Evolutionary conservation across 2,113 vertebrate genomes (phyloP).

Genomic region (Takifugu bimaculatus): DNA sequence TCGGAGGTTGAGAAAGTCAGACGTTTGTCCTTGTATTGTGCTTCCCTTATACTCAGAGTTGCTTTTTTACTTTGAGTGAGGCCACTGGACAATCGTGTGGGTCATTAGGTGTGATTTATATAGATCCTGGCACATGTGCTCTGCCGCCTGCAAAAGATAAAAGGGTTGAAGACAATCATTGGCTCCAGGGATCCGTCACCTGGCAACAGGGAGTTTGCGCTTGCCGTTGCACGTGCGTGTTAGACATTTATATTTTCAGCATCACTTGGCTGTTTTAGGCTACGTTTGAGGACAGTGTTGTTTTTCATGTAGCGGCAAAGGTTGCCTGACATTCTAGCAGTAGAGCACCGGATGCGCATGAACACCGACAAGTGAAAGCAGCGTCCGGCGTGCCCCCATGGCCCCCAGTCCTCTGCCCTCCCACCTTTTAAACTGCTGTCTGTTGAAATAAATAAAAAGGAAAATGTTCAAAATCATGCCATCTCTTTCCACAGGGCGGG

Average conservation of each 20-base stretch:
- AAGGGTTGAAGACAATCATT: conserved; percentile 28
- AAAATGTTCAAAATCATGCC: no score
- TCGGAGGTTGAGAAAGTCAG: conserved; percentile 2
- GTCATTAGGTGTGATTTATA: conserved; percentile 39
- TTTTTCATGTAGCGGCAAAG: conserved; percentile 1
- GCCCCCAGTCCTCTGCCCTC: neutral
- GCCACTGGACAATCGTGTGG: conserved; percentile 22
- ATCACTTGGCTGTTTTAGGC: conserved; percentile 8
- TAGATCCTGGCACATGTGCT: conserved; percentile 14
- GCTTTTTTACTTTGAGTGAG: conserved; percentile 1
- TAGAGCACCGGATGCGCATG: conserved; percentile 5
- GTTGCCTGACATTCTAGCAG: conserved; percentile 7
- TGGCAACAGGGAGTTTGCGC: conserved; percentile 71
- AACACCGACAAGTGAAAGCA: conserved; percentile 22
- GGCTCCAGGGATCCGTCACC: conserved; percentile 63
- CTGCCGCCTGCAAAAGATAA: conserved; percentile 35
- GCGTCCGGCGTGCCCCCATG: neutral
- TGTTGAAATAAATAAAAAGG: no score
- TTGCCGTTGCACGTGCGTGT: conserved; percentile 34
- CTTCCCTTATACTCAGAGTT: conserved; percentile 10
- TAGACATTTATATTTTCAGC: neutral
- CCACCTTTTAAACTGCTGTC: neutral
- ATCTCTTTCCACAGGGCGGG: conserved; percentile 76
- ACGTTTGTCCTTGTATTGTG: conserved; percentile 2
- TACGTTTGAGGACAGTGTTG: conserved; percentile 15